Percentiles rank a stretch among this genome's conserved stretches.
Conservation (phyloP, 2,797 vertebrate genomes). For the Potorous gilbertii region DNA sequence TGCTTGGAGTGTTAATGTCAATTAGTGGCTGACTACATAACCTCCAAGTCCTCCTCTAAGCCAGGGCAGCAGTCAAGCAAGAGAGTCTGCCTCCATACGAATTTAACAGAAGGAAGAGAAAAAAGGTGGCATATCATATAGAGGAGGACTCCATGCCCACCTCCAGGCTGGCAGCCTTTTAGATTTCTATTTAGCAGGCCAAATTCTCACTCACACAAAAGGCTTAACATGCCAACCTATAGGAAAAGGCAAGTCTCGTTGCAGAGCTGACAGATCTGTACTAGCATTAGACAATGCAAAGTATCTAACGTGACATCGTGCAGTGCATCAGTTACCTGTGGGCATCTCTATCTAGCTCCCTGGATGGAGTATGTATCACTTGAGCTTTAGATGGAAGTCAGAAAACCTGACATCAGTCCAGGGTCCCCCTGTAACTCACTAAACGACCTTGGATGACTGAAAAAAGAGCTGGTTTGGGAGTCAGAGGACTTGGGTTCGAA, state of each 20-base stretch:
- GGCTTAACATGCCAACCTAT: background rate
- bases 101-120: background rate
- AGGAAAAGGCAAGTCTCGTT: background rate
- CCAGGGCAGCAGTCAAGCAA: background rate
- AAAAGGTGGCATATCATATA: fast-evolving
- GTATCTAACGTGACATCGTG: fast-evolving
- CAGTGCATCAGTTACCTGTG: fast-evolving
- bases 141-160: background rate
- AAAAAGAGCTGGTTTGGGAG: background rate
- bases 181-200: no score
- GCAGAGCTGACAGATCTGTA: background rate
- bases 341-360: background rate
- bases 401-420: background rate
- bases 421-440: background rate
- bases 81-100: background rate
- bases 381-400: background rate
- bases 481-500: background rate
- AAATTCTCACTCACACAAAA: background rate
- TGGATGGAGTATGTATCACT: background rate
- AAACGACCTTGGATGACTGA: background rate
- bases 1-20: constrained; percentile 76
- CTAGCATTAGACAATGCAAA: background rate
- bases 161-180: fast-evolving
- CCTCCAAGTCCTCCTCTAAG: background rate
- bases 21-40: constrained; percentile 66